Evolutionary conservation across 2,888 invertebrate species (phyloP), one percentile per base, ranked within the genome.

Genomic region (Macropis europaea): DNA sequence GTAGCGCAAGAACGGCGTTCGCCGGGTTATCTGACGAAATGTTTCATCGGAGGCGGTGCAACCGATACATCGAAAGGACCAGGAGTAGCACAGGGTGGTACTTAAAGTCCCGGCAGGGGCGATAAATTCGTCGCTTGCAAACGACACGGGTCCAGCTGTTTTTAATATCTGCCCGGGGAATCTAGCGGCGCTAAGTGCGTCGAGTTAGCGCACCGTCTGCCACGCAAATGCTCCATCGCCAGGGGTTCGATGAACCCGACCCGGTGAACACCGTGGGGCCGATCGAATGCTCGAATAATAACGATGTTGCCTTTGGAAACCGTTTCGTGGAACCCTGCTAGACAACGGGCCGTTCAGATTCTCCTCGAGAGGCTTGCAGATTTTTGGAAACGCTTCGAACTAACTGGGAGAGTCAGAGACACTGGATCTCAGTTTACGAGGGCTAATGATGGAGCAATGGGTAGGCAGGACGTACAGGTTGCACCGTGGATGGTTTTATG

Each of bases 111-210:
- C 57, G 47, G 61, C 54, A 50, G 42, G 52, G 63, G 48, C 81
- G 76, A 81, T 81, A 81, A 81, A 81, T 81, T 81, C 76, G 81
- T 74, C 72, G 76, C 63, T 73, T 70, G 77, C 69, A 74, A 79
- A 76, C 71, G 79, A 81, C 78, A 76, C 69, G 56, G 68, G 36
- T 73, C 74, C 79, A 82, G 82, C 76, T 83, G 82, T 83, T 82
- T 83, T 82, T 83, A 83, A 82, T 83, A 83, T 82, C 80, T 75
- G 73, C 43, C 71, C 43, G 72, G 67, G 74, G 79, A 78, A 81
- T 79, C 79, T 78, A 74, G 75, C 71, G 64, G 64, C 71, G 62
- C 64, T 81, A 80, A 78, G 80, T 81, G 80, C 68, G 56, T 42
- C 71, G 61, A 57, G 72, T 67, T 71, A 71, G 60, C 72, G 61